Evolutionary conservation across 1,140 invertebrate species (phyloP), one percentile per base, ranked within the genome.

Genomic region (Sitobion miscanthi): DNA sequence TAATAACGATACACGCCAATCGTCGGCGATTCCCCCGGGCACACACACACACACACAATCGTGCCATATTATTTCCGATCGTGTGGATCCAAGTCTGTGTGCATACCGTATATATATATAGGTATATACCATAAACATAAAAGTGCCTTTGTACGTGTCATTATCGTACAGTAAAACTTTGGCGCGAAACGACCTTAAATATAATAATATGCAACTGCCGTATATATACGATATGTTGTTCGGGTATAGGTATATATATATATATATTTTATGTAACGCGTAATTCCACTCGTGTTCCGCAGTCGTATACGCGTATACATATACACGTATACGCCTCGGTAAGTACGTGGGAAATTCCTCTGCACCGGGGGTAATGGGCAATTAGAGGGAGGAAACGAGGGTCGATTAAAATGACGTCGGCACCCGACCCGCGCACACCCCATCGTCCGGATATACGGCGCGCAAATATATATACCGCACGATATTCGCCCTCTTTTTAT

Each of bases 381-480:
- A 89, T 89, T 86, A 86, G 85, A 86, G 85, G 87, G 87, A 54
- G 87, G 87, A 89, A 89, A 89, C 87, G 47, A 89, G 87, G 87
- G 87, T 89, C 87, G 87, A 54, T 89, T 89, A 89, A 54, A 89
- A 89, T 88, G 49, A 89, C 49, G 87, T 89, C 87, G 87, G 47
- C 87, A 54, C 87, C 38, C 47, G 45, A 86, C 62, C 62, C 62
- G 62, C 62, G 62, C 14, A 6, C 82, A 35, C 82, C 82, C 82
- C 82, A 11, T 30, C 11, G 30, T 14, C 47, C 5, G n/a, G 30
- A 30, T 52, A 88, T 35, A 38, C 49, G 17, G n/a, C 14, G 3
- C 45, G n/a, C 25, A 14, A 14, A 69, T 30, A 62, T 30, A 69
- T 77, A n/a, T 54, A 23, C 2, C 45, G 25, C 45, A 45, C 83